Evolutionary conservation across 2,113 vertebrate species (phyloP).

Genomic region (Arothron firmamentum): DNA sequence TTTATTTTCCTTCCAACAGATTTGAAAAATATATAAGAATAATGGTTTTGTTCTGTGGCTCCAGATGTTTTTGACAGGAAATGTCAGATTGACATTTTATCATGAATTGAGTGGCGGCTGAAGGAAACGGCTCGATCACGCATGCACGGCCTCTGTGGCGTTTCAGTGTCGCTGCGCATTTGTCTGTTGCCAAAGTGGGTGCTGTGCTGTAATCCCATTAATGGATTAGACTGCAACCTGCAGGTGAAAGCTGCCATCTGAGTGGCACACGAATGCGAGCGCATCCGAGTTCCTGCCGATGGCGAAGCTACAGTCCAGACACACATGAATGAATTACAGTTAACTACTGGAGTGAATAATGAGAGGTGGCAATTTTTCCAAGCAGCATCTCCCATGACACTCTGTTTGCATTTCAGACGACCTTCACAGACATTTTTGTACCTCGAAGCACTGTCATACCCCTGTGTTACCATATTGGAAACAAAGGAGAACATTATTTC

Average conservation of each 20-base stretch:
- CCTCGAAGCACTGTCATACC: too few species aligned
- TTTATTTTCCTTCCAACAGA: neutral
- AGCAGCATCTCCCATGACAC: too few species aligned
- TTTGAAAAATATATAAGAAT: neutral
- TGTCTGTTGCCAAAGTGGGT: conserved; percentile 57
- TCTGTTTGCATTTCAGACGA: too few species aligned
- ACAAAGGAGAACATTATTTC: too few species aligned
- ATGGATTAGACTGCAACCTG: conserved; percentile 64
- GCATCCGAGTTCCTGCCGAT: conserved; percentile 22
- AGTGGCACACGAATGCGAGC: conserved; percentile 48
- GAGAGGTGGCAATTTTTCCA: too few species aligned
- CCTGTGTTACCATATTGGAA: too few species aligned
- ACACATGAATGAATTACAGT: neutral
- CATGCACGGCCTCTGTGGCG: conserved; percentile 10
- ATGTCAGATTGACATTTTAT: too few species aligned
- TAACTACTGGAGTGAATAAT: too few species aligned
- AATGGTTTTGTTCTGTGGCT: neutral
- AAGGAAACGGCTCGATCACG: neutral
- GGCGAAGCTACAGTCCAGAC: conserved; percentile 13
- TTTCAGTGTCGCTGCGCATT: conserved; percentile 19
- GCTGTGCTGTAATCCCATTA: conserved; percentile 71
- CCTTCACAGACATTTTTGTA: too few species aligned
- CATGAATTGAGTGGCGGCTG: neutral
- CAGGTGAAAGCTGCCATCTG: conserved; percentile 63
- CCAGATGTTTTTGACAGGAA: neutral